phyloP scores from a whole-genome alignment of 2,888 invertebrate species.

The Acronicta leporina region DNA sequence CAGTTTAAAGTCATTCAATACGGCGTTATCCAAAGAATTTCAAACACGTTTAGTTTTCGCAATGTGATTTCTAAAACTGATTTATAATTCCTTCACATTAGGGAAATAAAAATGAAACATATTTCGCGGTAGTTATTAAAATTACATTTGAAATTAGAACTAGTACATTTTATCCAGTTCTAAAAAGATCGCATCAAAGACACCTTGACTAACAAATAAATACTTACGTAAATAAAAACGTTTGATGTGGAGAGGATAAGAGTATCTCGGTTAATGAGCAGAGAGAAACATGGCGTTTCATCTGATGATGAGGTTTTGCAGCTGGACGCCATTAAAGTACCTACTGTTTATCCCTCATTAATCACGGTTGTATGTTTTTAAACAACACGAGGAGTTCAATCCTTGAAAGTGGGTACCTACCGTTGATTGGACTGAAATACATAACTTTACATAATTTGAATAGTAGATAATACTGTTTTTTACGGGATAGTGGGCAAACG shows the following conservation, averaged over 20 bases:
- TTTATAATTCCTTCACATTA: too few species aligned
- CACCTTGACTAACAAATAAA: conserved; percentile 13
- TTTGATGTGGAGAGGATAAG: conserved; percentile 22
- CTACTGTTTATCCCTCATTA: conserved; percentile 15
- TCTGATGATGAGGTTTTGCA: conserved; percentile 53
- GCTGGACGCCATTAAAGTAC: conserved; percentile 39
- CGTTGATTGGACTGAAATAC: too few species aligned
- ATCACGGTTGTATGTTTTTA: conserved; percentile 13
- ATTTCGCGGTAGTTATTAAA: not conserved
- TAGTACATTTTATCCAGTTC: not conserved
- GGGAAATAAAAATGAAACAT: too few species aligned
- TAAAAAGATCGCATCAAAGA: not conserved
- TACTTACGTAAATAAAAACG: conserved; percentile 7
- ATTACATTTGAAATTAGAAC: not conserved
- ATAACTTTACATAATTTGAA: too few species aligned
- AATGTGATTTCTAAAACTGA: too few species aligned
- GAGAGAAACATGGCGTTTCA: conserved; percentile 52
- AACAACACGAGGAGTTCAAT: conserved; percentile 3
- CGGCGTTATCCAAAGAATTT: too few species aligned
- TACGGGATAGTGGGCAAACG: too few species aligned
- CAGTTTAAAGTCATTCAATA: too few species aligned
- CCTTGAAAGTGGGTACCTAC: conserved; percentile 5
- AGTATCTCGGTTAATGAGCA: conserved; percentile 56
- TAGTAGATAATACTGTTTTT: too few species aligned
- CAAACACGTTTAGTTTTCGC: too few species aligned